Conservation (phyloP, 1,140 invertebrate genomes). For the Papilio aristodemus region DNA sequence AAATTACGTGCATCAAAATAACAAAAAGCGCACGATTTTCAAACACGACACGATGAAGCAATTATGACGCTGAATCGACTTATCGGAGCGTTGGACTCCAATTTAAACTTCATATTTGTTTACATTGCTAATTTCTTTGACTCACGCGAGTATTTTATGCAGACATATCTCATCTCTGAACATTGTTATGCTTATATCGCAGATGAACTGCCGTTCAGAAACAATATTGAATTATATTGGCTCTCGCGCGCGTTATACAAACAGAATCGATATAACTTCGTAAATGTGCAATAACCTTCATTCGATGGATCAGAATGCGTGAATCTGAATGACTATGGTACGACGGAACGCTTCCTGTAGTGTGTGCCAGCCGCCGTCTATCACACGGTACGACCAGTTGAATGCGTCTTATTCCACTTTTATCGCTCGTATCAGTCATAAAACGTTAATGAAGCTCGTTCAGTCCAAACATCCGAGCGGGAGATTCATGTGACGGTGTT, state of each 20-base stretch:
- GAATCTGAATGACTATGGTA: conserved; percentile 61
- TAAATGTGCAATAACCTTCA: conserved; percentile 63
- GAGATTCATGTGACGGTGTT: conserved; percentile 78
- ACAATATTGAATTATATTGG: conserved; percentile 38
- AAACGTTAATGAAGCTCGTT: conserved; percentile 79
- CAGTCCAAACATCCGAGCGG: conserved; percentile 77
- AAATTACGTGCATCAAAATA: conserved; percentile 3
- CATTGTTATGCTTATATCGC: conserved; percentile 16
- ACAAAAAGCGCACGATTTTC: conserved; percentile 37
- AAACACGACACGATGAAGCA: conserved; percentile 48
- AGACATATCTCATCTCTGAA: conserved; percentile 8
- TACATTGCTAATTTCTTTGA: conserved; percentile 43
- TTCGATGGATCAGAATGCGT: conserved; percentile 63
- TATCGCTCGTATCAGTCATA: conserved; percentile 79
- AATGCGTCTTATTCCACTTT: conserved; percentile 78
- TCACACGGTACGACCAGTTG: conserved; percentile 71
- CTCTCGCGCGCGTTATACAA: conserved; percentile 51
- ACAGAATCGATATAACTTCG: conserved; percentile 61
- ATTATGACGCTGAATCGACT: conserved; percentile 44
- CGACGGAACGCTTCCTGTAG: conserved; percentile 65
- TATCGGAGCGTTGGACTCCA: conserved; percentile 42
- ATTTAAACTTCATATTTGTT: conserved; percentile 48
- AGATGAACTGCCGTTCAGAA: conserved; percentile 12
- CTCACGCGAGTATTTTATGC: conserved; percentile 37
- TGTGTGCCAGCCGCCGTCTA: conserved; percentile 66